phyloP scores from a whole-genome alignment of 2,113 vertebrate species.

The Ageneiosus marmoratus region DNA sequence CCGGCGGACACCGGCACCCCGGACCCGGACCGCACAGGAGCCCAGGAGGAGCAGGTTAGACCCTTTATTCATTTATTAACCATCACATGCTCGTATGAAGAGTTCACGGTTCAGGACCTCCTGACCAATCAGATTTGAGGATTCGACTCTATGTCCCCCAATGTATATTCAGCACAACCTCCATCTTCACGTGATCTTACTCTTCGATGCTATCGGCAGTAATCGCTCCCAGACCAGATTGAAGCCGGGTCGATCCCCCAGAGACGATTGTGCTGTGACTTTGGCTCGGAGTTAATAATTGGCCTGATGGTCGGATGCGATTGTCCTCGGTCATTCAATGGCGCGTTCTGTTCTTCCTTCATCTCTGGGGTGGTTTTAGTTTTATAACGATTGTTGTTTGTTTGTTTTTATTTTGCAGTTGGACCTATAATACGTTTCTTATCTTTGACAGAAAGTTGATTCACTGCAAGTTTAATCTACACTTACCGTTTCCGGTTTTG shows the following conservation, averaged over 20 bases:
- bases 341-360: not conserved
- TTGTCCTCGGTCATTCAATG: not conserved
- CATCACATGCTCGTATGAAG: too few species aligned
- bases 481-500: too few species aligned
- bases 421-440: not conserved
- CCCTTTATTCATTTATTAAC: not conserved
- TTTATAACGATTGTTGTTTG: too few species aligned
- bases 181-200: not conserved
- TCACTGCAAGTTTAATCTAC: not conserved
- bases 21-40: constrained; percentile 69
- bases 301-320: not conserved
- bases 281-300: constrained; percentile 33
- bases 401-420: too few species aligned
- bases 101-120: too few species aligned
- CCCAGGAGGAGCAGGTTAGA: constrained; percentile 69
- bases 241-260: too few species aligned
- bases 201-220: too few species aligned
- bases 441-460: too few species aligned
- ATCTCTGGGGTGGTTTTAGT: too few species aligned
- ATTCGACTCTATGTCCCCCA: not conserved
- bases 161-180: not conserved
- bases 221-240: not conserved
- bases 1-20: constrained; percentile 66
- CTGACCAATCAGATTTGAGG: not conserved
- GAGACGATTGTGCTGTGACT: not conserved